phyloP scores from a whole-genome alignment of 2,113 vertebrate genomes.

The Dolichotis patagonum region DNA sequence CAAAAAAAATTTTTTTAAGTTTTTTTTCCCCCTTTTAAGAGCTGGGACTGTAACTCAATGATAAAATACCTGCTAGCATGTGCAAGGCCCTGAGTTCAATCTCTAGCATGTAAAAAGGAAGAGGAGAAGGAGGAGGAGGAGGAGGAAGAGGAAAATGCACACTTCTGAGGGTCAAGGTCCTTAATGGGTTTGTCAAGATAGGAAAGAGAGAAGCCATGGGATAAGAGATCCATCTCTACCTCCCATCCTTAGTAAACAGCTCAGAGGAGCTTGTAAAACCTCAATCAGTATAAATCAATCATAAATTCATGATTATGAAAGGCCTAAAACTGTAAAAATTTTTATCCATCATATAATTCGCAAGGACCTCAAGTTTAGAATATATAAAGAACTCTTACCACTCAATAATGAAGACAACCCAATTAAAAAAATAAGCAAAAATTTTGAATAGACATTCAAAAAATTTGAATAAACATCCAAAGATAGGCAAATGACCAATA shows the following conservation, averaged over 20 bases:
- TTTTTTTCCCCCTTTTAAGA: not conserved
- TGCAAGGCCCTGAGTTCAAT: not conserved
- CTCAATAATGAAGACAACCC: not conserved
- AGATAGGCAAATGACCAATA: not conserved
- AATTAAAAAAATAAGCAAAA: constrained; percentile 12
- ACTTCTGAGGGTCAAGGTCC: not conserved
- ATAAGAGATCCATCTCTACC: not conserved
- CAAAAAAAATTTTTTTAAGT: not conserved
- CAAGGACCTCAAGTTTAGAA: not conserved
- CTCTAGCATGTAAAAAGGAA: not conserved
- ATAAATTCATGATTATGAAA: not conserved
- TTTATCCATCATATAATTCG: not conserved
- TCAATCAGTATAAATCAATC: not conserved
- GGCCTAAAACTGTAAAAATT: constrained; percentile 13
- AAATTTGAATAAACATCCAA: not conserved
- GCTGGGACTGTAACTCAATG: not conserved
- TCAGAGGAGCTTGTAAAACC: not conserved
- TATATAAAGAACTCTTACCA: constrained; percentile 1
- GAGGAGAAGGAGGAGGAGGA: not conserved
- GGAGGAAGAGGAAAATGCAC: not conserved
- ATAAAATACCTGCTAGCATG: not conserved
- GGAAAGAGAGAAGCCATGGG: not conserved
- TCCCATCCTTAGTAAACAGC: not conserved
- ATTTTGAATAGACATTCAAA: not conserved
- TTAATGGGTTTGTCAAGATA: not conserved